Percentiles rank a stretch among this genome's conserved stretches.
Evolutionary conservation across 2,888 invertebrate species (phyloP).

Genomic region (Loripinus fragilis): DNA sequence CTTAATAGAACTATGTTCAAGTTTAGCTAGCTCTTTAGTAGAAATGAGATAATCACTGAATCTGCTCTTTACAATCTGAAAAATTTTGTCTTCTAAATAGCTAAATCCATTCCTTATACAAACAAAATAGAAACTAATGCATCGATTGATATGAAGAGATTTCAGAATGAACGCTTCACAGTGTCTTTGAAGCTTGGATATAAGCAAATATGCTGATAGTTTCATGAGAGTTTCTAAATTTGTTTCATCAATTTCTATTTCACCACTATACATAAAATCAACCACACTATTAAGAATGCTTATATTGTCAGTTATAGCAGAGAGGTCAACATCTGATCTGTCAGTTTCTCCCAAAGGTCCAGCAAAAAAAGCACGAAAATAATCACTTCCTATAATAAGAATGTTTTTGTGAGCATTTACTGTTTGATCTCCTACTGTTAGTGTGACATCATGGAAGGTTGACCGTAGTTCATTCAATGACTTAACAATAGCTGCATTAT

Average conservation of each 20-base stretch:
- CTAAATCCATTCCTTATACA: background rate
- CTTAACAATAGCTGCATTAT: no score
- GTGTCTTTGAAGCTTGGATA: background rate
- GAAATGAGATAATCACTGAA: background rate
- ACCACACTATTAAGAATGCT: background rate
- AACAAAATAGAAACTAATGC: background rate
- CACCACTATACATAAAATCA: background rate
- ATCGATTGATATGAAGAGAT: background rate
- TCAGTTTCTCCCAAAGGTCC: background rate
- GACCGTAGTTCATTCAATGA: no score
- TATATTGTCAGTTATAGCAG: background rate
- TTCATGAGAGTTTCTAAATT: background rate
- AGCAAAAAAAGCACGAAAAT: background rate
- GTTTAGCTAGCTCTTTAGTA: background rate
- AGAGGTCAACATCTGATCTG: background rate
- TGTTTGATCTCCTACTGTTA: background rate
- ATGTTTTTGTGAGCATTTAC: constrained; percentile 2
- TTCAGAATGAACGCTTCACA: background rate
- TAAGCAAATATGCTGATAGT: background rate
- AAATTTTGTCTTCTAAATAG: background rate
- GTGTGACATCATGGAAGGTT: background rate
- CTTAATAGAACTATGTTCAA: background rate
- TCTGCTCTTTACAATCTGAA: background rate
- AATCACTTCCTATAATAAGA: background rate
- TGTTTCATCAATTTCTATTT: background rate